Base-by-base conservation (phyloP, 2,888 invertebrate species). In the Troilus luridus region DNA sequence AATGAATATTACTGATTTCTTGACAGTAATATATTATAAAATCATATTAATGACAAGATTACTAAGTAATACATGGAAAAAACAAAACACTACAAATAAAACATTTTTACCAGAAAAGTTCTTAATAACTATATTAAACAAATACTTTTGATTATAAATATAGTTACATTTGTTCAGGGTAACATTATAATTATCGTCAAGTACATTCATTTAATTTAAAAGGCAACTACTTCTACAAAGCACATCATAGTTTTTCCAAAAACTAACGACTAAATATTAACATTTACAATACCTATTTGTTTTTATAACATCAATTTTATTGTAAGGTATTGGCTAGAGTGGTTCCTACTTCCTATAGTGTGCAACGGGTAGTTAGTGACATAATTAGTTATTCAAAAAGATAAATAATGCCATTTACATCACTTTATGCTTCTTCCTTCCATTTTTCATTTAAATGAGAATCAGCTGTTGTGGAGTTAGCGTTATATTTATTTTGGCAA, bases 91-190 rank as follows among this genome's bases (percentile, higher is more conserved):
- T 24, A 67, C 12, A 14, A 64, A 67, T 14, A 67, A 67, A 67
- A 67, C 12, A 64, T 64, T 67, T 67, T 67, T 67, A 67, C 17
- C 27, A 41, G 72, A 17, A 41, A 27, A 77, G 14, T 77, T 77
- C 27, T 27, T 41, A 77, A 77, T 77, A 7, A 41, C 19, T 41
- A 77, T 77, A 5, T 77, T 77, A 58, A 85, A 12, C 21, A n/a
- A 85, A n/a, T 58, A 85, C 85, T 85, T 85, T 85, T 85, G 85
- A 85, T 85, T 85, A 56, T 85, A 77, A 56, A 85, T 85, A 41
- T 85, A 85, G 17, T 85, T 85, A 85, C 56, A 85, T 85, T 58
- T 41, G 56, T 85, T 85, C n/a, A 56, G n/a, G 56, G 3, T 85
- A 85, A 56, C n/a, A 85, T 85, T 85, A 85, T 11, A 56, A 58